phyloP scores from a whole-genome alignment of 1,140 invertebrate genomes.

The Sarcophaga peregrina region DNA sequence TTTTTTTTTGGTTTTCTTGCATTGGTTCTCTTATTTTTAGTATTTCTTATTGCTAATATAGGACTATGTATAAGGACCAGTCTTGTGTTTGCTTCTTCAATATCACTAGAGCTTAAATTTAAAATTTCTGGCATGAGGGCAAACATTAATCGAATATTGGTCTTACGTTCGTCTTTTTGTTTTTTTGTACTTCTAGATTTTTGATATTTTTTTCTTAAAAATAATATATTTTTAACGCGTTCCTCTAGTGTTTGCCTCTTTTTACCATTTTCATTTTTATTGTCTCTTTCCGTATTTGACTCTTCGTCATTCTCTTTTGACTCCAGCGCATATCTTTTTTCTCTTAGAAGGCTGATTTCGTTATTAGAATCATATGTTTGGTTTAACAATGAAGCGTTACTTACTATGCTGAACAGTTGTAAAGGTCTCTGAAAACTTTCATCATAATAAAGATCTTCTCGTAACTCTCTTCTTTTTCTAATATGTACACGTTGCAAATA shows the following conservation, averaged over 20 bases:
- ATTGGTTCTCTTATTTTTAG: conserved; percentile 28
- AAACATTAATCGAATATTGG: conserved; percentile 56
- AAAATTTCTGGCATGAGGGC: conserved; percentile 47
- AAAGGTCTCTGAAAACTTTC: conserved; percentile 40
- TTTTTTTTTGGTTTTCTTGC: not conserved
- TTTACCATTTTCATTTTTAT: not conserved
- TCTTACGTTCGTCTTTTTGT: conserved; percentile 40
- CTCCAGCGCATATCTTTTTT: not conserved
- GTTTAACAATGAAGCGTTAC: conserved; percentile 49
- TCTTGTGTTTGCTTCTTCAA: conserved; percentile 61
- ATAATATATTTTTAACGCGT: not conserved
- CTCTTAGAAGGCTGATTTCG: not conserved
- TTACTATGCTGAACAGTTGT: conserved; percentile 53
- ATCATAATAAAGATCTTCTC: not conserved
- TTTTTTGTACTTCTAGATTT: not conserved
- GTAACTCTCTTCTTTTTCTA: conserved; percentile 34
- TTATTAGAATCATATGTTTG: not conserved
- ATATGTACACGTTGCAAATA: conserved; percentile 53
- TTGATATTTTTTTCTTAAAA: not conserved
- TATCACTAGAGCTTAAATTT: conserved; percentile 49
- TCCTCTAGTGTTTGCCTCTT: not conserved
- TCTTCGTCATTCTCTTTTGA: conserved; percentile 22
- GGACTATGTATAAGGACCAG: conserved; percentile 60
- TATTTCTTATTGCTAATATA: conserved; percentile 46
- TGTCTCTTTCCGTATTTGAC: not conserved